These are phyloP conservation scores for Mugil cephalus DNA, from an alignment of 2,113 vertebrate genomes.

Conservation along the genomic window DNA sequence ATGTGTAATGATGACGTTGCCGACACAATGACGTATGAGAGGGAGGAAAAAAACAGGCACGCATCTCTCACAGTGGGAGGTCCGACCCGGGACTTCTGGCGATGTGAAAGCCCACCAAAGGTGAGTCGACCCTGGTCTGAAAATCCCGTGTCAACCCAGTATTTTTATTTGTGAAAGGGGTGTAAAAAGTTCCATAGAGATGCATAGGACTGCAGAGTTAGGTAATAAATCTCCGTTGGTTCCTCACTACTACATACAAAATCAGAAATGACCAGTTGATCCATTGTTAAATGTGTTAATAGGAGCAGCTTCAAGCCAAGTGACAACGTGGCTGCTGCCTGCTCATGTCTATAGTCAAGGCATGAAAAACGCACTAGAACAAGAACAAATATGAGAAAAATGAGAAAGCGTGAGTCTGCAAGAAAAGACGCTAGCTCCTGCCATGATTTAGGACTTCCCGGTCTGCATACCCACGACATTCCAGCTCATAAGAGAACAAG, in stretches of 20 bases:
- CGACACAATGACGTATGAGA: too few species aligned
- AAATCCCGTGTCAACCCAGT: too few species aligned
- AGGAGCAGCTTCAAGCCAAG: constrained; percentile 9
- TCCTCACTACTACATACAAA: neutral
- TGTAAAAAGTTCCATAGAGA: neutral
- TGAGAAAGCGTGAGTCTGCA: constrained; percentile 60
- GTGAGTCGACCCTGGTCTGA: too few species aligned
- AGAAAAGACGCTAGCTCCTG: constrained; percentile 50
- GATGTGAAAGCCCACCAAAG: too few species aligned
- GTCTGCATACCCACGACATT: constrained; percentile 60
- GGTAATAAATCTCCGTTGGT: neutral
- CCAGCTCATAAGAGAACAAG: constrained; percentile 49
- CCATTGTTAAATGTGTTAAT: neutral
- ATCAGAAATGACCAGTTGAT: neutral
- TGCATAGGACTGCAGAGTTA: neutral
- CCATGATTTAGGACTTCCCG: constrained; percentile 73
- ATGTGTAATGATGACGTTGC: too few species aligned
- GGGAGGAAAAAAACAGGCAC: too few species aligned
- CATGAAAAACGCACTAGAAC: constrained; percentile 9
- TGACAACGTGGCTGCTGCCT: constrained; percentile 16
- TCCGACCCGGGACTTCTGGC: too few species aligned
- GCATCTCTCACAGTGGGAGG: too few species aligned
- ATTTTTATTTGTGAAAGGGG: too few species aligned
- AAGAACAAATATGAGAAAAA: neutral
- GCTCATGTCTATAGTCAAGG: constrained; percentile 11